Base-by-base conservation (phyloP, 2,113 vertebrate genomes). In the Nestor notabilis region DNA sequence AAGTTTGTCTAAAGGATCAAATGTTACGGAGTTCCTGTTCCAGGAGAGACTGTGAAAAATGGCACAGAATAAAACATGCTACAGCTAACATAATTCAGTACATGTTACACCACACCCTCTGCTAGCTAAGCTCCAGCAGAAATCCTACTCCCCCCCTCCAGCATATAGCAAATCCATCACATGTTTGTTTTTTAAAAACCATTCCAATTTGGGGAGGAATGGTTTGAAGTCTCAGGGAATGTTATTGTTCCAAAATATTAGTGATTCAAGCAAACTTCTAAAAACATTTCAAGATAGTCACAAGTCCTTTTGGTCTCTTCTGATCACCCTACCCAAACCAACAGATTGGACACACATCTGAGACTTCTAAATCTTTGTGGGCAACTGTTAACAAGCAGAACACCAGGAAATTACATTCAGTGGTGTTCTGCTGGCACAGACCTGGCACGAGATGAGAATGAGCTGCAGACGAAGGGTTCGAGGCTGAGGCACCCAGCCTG, bases 311-410 rank as follows among this genome's bases (percentile, higher is more conserved):
- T 35, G 89, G 89, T 84, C 69, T 80, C 74, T 96, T 97, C 90
- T 95, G 94, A 95, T 97, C 96, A 93, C 80, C 70, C 86, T 82
- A 69, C 69, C 89, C 83, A 95, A 95, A 47, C 80, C 92, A 93
- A 79, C 65, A 69, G 90, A 79, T 82, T 94, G 96, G 94, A 95
- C 56, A 43, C 92, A 94, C 56, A 92, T 94, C 90, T 93, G 90
- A 95, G 94, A 28, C 83, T 82, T 91, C 44, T 37, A 83, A 89
- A 84, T 90, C 80, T 82, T 87, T 90, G 89, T 94, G 92, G 89
- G 89, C 76, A 95, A 68, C 74, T 8, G 55, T 84, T 95, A 93
- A 95, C n/a, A 64, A 81, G 92, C 95, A 92, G 90, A 97, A 91
- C 69, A 52, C 55, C 24, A 20, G 89, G 83, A 92, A 90, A 83